phyloP scores from a whole-genome alignment of 1,140 invertebrate genomes.

The Heliconius congener region DNA sequence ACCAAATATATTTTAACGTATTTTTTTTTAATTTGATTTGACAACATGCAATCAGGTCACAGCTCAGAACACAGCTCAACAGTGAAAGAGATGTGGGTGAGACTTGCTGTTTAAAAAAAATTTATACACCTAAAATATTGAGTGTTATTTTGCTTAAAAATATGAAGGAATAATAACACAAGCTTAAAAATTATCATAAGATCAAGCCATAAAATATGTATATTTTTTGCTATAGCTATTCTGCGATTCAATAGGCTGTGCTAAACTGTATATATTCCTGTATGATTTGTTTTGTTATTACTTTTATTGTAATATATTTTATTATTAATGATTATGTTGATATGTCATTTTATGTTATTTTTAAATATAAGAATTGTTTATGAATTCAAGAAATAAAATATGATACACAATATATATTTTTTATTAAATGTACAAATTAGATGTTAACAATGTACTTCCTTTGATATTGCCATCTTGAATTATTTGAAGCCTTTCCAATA shows the following conservation, averaged over 20 bases:
- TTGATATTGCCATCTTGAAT: constrained; percentile 3
- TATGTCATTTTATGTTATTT: constrained; percentile 53
- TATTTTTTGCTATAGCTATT: constrained; percentile 48
- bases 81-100: too few species aligned
- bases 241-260: constrained; percentile 79
- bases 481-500: constrained; percentile 58
- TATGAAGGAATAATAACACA: not conserved
- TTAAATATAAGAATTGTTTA: constrained; percentile 40
- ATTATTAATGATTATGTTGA: constrained; percentile 58
- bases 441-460: constrained; percentile 31
- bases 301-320: constrained; percentile 55
- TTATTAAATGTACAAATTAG: constrained; percentile 70
- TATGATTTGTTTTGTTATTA: constrained; percentile 58
- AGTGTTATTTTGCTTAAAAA: not conserved
- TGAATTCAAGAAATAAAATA: constrained; percentile 37
- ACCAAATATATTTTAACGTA: not conserved
- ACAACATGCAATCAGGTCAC: not conserved
- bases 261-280: constrained; percentile 63
- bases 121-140: not conserved
- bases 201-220: not conserved
- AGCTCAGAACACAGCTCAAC: too few species aligned
- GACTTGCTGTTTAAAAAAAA: too few species aligned
- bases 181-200: not conserved
- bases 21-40: not conserved
- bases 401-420: constrained; percentile 32